phyloP scores from a whole-genome alignment of 2,888 invertebrate genomes.

The Hylaea fasciaria region DNA sequence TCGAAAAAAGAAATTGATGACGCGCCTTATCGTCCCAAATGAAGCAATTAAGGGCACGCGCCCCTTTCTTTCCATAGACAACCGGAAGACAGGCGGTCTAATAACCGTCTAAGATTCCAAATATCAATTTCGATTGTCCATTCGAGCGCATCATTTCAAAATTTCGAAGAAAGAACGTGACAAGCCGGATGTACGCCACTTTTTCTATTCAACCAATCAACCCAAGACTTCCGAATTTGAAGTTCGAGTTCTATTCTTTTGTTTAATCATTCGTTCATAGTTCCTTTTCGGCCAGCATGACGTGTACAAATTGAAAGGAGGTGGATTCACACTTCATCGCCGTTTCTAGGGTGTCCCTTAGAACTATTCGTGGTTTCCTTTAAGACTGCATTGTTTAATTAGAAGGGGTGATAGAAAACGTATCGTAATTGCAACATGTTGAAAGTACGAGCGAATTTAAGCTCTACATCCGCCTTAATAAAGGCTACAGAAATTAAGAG shows the following conservation, averaged over 20 bases:
- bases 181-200: conserved; percentile 76
- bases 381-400: conserved; percentile 71
- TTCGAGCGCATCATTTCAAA: conserved; percentile 69
- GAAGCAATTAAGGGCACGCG: conserved; percentile 83
- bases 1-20: conserved; percentile 55
- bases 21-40: conserved; percentile 75
- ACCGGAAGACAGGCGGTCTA: conserved; percentile 82
- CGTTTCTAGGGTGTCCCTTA: conserved; percentile 38
- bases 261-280: conserved; percentile 67
- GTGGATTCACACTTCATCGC: conserved; percentile 45
- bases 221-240: conserved; percentile 70
- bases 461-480: conserved; percentile 8
- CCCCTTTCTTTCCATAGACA: conserved; percentile 59
- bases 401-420: conserved; percentile 60
- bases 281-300: conserved; percentile 67
- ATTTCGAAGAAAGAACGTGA: conserved; percentile 66
- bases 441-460: conserved; percentile 51
- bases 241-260: conserved; percentile 50
- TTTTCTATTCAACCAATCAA: conserved; percentile 64
- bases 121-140: conserved; percentile 81
- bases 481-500: conserved; percentile 2
- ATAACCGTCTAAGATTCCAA: conserved; percentile 79
- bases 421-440: conserved; percentile 41
- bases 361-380: conserved; percentile 59
- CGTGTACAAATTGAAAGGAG: conserved; percentile 49